phyloP scores from a whole-genome alignment of 2,797 vertebrate genomes.

The Eulemur mongoz region DNA sequence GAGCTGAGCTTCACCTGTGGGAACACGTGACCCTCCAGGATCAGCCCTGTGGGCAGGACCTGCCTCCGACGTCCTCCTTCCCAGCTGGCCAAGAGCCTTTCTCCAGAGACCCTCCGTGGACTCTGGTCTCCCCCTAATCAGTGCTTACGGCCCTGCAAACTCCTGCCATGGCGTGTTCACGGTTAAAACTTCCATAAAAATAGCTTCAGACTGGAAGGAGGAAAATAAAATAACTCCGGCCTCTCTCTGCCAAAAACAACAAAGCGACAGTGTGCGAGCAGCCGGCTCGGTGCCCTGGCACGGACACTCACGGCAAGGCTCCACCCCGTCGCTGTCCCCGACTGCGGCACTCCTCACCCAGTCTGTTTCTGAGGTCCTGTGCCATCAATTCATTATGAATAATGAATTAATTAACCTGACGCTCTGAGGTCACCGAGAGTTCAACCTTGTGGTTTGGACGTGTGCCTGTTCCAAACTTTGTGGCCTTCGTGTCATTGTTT shows the following conservation, averaged over 20 bases:
- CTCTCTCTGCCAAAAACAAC: slow-evolving; percentile 18
- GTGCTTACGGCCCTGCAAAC: background rate
- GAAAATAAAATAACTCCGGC: slow-evolving; percentile 5
- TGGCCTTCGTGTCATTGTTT: background rate
- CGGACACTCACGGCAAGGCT: background rate
- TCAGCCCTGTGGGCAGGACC: background rate
- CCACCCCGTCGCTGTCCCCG: rapidly evolving
- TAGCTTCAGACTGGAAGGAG: slow-evolving; percentile 37
- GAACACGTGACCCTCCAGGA: background rate
- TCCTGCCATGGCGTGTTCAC: background rate
- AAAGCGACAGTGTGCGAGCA: background rate
- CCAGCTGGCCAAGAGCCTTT: background rate
- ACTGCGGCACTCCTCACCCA: rapidly evolving
- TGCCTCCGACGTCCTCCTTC: background rate
- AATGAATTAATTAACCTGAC: background rate
- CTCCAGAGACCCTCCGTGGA: background rate
- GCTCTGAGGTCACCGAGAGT: background rate
- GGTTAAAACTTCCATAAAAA: slow-evolving; percentile 46
- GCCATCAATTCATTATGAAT: background rate
- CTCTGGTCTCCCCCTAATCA: too few species aligned
- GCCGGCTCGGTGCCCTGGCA: background rate
- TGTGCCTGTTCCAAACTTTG: background rate
- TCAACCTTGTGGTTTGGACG: background rate
- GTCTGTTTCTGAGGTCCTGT: background rate
- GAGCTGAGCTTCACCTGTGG: background rate